Base-by-base conservation (phyloP, 2,113 vertebrate genomes). In the Brachyhypopomus occidentalis region DNA sequence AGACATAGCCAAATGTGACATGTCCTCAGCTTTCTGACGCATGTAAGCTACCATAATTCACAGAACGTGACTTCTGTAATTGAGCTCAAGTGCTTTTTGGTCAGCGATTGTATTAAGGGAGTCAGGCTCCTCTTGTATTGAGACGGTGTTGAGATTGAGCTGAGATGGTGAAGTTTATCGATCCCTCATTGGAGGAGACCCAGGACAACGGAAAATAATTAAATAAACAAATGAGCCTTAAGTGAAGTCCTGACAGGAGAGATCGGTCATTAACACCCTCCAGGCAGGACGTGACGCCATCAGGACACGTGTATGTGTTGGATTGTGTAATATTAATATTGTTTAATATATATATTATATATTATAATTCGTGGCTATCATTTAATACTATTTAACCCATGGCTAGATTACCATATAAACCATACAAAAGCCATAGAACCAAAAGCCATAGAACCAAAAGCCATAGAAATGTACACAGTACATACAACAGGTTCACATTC, bases 31-130 rank as follows among this genome's bases (percentile, higher is more conserved):
- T 82, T 76, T 73, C 77, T 14, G 41, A 48, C 41, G 11, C 41
- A 38, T 38, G 38, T n/a, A 30, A 30, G 30, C 30, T 30, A 30
- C 62, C 60, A 23, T 20, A 55, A 64, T 11, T 7, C 27, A 63
- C 30, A 20, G 16, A 30, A 75, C 27, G 27, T 52, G 60, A 77
- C 72, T 77, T 70, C 34, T 69, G 22, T 82, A 52, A 81, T 12
- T 83, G 23, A 84, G 22, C 60, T 75, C 2, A 72, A 80, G 64
- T 70, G 66, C 34, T 86, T 87, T 88, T 66, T 84, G 77, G 81
- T 86, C 78, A 85, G 75, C 72, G 8, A 73, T 34, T 77, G 45
- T 59, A 59, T 74, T 27, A 38, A 38, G 48, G 45, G 20, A 55
- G 56, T 75, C 80, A 79, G 81, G 69, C 55, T 48, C 56, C 41